Conservation (phyloP, 2,888 invertebrate species). For the Eilema depressum region DNA sequence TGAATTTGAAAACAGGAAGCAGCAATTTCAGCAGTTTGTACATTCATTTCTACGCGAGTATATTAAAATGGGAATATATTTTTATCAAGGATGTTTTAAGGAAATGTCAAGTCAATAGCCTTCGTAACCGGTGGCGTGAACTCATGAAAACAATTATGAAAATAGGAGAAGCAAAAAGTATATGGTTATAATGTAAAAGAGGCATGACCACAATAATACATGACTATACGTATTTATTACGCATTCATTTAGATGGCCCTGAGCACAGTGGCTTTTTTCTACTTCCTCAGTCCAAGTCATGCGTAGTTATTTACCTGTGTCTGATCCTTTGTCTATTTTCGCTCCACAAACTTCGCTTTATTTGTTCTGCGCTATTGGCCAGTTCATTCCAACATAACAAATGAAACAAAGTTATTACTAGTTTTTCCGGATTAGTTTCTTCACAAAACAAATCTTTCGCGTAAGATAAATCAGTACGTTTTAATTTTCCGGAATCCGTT, state of each 20-base stretch:
- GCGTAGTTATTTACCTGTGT: slow-evolving; percentile 83
- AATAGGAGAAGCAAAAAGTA: too few relatives aligned
- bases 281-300: slow-evolving; percentile 72
- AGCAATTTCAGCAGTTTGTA: slow-evolving; percentile 42
- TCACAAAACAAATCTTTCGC: slow-evolving; percentile 59
- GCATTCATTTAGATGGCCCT: slow-evolving; percentile 61
- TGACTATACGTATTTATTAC: slow-evolving; percentile 11
- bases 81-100: background rate
- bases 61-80: slow-evolving; percentile 50
- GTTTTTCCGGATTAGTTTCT: slow-evolving; percentile 74
- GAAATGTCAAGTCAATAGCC: background rate
- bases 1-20: slow-evolving; percentile 42
- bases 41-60: slow-evolving; percentile 47
- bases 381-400: slow-evolving; percentile 80
- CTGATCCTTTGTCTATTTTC: slow-evolving; percentile 84
- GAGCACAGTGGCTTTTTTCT: slow-evolving; percentile 52
- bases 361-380: slow-evolving; percentile 81
- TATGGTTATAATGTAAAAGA: too few relatives aligned
- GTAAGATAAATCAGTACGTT: slow-evolving; percentile 39
- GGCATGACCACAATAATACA: background rate
- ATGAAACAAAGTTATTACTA: slow-evolving; percentile 80
- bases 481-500: slow-evolving; percentile 35
- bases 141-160: too few relatives aligned
- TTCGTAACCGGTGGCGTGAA: background rate
- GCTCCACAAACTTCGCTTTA: slow-evolving; percentile 80